These are phyloP conservation scores for Phyllotis vaccarum DNA, from an alignment of 2,797 vertebrate species.

Conservation along the genomic window DNA sequence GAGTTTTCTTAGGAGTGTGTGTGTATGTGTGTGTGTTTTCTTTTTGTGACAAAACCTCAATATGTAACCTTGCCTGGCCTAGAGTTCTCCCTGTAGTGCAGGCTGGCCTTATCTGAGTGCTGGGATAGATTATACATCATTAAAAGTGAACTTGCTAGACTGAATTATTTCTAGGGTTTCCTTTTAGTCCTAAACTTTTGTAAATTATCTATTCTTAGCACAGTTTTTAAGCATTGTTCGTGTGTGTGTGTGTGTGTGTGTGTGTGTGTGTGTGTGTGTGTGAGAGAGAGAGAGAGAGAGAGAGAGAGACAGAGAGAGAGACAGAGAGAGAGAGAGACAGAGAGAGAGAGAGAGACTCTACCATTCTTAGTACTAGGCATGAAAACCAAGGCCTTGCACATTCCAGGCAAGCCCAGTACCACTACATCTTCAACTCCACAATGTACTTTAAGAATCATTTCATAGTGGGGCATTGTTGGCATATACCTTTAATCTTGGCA, in stretches of 20 bases:
- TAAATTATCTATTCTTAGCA: conserved; percentile 17
- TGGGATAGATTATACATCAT: neutral
- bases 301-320: no score
- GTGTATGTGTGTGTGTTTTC: neutral
- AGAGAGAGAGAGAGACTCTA: neutral
- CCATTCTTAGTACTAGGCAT: neutral
- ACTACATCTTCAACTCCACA: neutral
- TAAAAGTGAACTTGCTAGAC: conserved; percentile 46
- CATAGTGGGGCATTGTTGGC: neutral
- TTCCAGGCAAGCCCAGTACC: neutral
- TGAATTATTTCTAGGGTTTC: conserved; percentile 13
- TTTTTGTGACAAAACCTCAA: no score
- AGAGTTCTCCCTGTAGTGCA: no score
- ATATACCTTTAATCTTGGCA: neutral
- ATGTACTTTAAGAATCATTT: conserved; percentile 38
- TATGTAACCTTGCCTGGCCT: no score
- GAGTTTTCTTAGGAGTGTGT: conserved; percentile 36
- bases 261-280: neutral
- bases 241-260: neutral
- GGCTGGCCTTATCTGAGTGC: no score
- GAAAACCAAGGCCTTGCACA: neutral
- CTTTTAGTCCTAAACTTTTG: neutral
- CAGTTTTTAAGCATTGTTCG: conserved; percentile 31
- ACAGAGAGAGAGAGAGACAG: no score
- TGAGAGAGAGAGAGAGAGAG: no score